Conservation (phyloP, 1,140 invertebrate species). For the Pachypsylla venusta region DNA sequence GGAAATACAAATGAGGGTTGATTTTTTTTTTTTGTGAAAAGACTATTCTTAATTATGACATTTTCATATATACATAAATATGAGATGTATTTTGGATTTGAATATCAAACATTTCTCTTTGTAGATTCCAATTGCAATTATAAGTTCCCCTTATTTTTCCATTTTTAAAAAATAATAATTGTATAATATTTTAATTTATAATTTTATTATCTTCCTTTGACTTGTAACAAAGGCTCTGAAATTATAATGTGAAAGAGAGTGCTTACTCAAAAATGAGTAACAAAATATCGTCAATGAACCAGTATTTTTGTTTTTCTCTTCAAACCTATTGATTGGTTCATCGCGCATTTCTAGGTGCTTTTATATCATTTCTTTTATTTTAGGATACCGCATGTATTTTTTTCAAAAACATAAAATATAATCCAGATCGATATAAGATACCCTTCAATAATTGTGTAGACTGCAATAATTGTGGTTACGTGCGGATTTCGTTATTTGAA, state of each 20-base stretch:
- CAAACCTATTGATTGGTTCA: too few relatives aligned
- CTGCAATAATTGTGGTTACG: too few relatives aligned
- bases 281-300: background rate
- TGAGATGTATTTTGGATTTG: too few relatives aligned
- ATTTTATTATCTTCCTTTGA: conserved; percentile 3
- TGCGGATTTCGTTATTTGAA: too few relatives aligned
- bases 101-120: background rate
- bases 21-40: background rate
- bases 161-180: background rate
- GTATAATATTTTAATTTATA: background rate
- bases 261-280: background rate
- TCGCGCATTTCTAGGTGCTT: too few relatives aligned
- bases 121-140: conserved; percentile 1
- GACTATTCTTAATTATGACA: conserved; percentile 7
- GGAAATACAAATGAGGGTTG: background rate
- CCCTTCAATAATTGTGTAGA: too few relatives aligned
- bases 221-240: background rate
- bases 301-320: background rate
- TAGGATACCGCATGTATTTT: too few relatives aligned
- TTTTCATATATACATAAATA: background rate
- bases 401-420: too few relatives aligned
- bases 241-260: background rate
- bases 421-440: too few relatives aligned
- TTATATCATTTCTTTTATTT: too few relatives aligned
- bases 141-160: background rate